Evolutionary conservation across 2,797 vertebrate species (phyloP).

Genomic region (Pangasius djambal): DNA sequence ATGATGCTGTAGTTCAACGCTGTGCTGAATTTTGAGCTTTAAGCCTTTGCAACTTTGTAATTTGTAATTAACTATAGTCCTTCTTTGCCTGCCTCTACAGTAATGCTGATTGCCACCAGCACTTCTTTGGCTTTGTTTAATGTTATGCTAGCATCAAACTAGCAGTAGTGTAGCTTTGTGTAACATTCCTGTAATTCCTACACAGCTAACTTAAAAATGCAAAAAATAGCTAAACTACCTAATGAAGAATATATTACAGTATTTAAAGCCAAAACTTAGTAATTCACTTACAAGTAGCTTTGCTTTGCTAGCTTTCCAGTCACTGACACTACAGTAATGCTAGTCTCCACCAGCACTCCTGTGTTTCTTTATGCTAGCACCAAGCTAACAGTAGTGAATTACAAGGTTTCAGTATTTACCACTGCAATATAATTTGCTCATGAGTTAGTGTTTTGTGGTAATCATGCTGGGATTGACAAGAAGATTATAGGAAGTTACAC

Average conservation of each 20-base stretch:
- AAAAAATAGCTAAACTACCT: neutral
- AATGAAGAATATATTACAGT: neutral
- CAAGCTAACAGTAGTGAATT: neutral
- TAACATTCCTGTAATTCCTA: neutral
- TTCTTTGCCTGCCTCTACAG: neutral
- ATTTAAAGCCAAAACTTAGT: neutral
- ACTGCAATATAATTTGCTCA: neutral
- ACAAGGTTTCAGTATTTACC: neutral
- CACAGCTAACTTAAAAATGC: neutral
- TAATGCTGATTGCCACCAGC: neutral
- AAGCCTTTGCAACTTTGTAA: neutral
- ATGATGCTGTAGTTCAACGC: neutral
- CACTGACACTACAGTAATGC: neutral
- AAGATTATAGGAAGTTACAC: neutral
- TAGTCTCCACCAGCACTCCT: neutral
- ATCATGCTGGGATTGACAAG: neutral
- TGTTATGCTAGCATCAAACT: neutral
- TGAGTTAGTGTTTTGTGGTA: neutral
- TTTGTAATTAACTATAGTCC: neutral
- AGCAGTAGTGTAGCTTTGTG: neutral
- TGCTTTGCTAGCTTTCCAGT: neutral
- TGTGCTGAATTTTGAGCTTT: neutral
- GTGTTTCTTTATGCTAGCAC: neutral
- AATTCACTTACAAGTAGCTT: neutral
- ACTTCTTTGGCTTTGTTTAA: neutral